phyloP scores from a whole-genome alignment of 2,113 vertebrate genomes.

The Tyto alba region DNA sequence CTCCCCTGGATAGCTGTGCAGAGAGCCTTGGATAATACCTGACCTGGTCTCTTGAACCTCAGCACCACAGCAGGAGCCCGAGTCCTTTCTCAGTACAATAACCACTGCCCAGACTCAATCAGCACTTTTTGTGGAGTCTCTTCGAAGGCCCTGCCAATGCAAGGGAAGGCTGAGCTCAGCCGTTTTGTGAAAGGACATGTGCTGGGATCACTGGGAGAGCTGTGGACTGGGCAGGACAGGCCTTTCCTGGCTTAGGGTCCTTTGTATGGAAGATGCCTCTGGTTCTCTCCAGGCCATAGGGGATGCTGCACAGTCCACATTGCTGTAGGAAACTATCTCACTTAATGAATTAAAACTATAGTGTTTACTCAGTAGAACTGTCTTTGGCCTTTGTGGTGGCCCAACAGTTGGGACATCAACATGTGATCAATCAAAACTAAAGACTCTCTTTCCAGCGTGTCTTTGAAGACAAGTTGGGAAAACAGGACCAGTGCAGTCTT shows the following conservation, averaged over 20 bases:
- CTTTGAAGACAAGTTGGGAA: background rate
- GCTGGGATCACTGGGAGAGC: background rate
- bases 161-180: background rate
- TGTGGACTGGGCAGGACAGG: background rate
- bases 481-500: background rate
- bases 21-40: background rate
- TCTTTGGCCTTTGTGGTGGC: background rate
- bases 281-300: background rate
- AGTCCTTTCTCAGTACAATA: background rate
- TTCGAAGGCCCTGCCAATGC: background rate
- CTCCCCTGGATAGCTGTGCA: background rate
- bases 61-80: background rate
- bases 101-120: background rate
- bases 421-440: background rate
- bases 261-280: background rate
- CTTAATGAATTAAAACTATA: background rate
- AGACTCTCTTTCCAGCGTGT: background rate
- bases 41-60: background rate
- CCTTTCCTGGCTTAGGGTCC: background rate
- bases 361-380: background rate
- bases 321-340: background rate
- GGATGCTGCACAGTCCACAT: background rate
- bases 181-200: background rate
- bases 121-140: background rate
- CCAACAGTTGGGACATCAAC: background rate